Evolutionary conservation across 2,888 invertebrate species (phyloP), one percentile per base, ranked within the genome.

Genomic region (Acrobasis suavella): DNA sequence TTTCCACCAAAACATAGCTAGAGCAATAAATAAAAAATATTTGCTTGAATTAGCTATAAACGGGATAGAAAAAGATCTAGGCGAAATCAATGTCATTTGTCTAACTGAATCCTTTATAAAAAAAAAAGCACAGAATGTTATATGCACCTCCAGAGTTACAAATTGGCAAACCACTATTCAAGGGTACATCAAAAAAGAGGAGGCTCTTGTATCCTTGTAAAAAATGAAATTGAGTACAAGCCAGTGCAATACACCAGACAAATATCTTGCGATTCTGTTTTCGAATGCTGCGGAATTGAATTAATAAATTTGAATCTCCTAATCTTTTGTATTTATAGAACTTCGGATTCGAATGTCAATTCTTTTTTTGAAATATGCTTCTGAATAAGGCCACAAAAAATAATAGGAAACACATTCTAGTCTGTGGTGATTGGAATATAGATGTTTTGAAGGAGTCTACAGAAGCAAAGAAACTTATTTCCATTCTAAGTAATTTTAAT

Each of bases 301-400:
- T 42, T 52, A 32, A 22, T 3, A 2, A 46, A 52, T 14, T 39
- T 15, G n/a, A 54, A 60, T 46, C 12, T 52, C 10, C 3, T 46
- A 14, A 22, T 60, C 7, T 9, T 60, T 2, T 60, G 60, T 32
- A 60, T 60, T n/a, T 60, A 60, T 42, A 51, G 60, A n/a, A 60
- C 17, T 32, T 52, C 60, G 0, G 17, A 50, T 10, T 39, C 39
- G 1, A 39, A 39, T 9, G 10, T 9, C 39, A 39, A 10, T 39
- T 3, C 10, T 39, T 39, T 39, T 10, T 10, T 39, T 9, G 39
- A 39, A 7, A 39, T 39, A 39, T 10, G 39, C 39, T 39, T 39
- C 39, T 39, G 1, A 39, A 10, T 7, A 39, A 9, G 6, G 39
- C 39, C 39, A 39, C 10, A 39, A 2, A 39, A 2, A 39, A 39